Base-by-base conservation (phyloP, 2,888 invertebrate species). In the Meloe dianella region DNA sequence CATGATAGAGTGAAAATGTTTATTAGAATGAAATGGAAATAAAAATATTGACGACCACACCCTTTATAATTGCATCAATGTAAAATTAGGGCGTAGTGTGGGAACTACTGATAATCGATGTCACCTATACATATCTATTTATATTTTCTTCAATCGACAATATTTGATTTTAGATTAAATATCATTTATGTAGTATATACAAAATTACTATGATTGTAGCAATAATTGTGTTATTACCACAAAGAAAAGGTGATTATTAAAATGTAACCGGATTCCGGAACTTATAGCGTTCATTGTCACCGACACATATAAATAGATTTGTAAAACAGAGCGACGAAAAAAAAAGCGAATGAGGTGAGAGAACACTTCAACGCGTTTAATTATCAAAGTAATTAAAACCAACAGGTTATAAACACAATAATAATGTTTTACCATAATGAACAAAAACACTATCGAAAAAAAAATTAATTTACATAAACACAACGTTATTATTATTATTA, bases 31-130 rank as follows among this genome's bases (percentile, higher is more conserved):
- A 41, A 41, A 7, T 5, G 41, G 7, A 2, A n/a, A n/a, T 41
- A 41, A 1, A 7, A 17, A 41, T 7, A 41, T 41, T n/a, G 41
- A 41, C 41, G n/a, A 41, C 41, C 41, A 17, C 41, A 41, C 41
- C 41, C 17, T 41, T 3, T 22, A 54, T 54, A 54, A 54, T 24
- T 54, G 54, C 14, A 54, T 4, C 24, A 22, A 14, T 17, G 24
- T 54, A 54, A 54, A 54, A 54, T 54, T 54, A 24, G 54, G 54
- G 54, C 54, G 54, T 54, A 54, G 54, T 54, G 54, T 54, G 54
- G 10, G 54, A 54, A 54, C 54, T 54, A 12, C 54, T 14, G 24
- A 54, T 24, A 54, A 8, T 14, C 24, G 14, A 24, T 54, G 24
- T n/a, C 54, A 54, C 24, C 24, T 24, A 22, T 17, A n/a, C n/a